Conservation (phyloP, 1,140 invertebrate species). For the Bradysia coprophila region DNA sequence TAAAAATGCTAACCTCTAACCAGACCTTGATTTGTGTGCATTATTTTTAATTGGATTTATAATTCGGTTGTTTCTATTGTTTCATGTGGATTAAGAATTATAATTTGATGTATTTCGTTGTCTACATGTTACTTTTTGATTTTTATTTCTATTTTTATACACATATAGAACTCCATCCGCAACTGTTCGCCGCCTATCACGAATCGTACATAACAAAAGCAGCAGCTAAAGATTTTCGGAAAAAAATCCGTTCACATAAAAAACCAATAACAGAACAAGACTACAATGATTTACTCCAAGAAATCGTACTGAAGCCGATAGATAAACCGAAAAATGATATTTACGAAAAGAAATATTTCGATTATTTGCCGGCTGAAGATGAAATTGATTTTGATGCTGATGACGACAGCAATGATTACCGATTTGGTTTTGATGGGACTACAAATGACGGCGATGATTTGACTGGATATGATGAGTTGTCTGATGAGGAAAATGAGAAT, state of each 20-base stretch:
- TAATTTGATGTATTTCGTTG: no score
- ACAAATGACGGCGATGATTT: not conserved
- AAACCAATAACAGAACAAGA: not conserved
- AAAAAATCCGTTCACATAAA: not conserved
- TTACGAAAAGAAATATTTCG: constrained; percentile 4
- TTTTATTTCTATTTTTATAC: no score
- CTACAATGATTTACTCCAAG: constrained; percentile 2
- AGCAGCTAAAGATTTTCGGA: constrained; percentile 2
- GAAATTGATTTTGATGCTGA: not conserved
- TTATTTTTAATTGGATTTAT: no score
- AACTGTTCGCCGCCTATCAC: not conserved
- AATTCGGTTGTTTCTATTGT: no score
- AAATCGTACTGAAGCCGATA: not conserved
- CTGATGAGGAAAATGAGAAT: not conserved
- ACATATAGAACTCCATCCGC: no score
- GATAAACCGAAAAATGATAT: not conserved
- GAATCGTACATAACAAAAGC: constrained; percentile 3
- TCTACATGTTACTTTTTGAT: no score
- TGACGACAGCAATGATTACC: not conserved
- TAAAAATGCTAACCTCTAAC: no score
- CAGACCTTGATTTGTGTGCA: no score
- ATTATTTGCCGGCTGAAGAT: constrained; percentile 3
- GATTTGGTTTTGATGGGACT: no score
- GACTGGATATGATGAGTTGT: not conserved
- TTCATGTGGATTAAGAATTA: no score